These are phyloP conservation scores for Capitella teleta DNA, from an alignment of 1,140 invertebrate species.

Conservation along the genomic window DNA sequence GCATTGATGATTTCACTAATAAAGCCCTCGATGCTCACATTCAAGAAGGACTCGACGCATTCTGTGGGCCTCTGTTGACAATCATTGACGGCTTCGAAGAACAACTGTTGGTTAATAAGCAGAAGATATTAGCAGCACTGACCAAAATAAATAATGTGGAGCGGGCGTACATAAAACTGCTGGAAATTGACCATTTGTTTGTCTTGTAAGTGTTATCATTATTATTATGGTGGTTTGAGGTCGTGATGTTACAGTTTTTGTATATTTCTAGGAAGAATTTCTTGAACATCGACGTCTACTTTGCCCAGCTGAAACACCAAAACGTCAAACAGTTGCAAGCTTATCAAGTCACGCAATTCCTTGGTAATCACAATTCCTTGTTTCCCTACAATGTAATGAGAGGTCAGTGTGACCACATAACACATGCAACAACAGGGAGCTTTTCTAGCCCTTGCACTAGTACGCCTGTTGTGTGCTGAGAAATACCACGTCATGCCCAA, in stretches of 20 bases:
- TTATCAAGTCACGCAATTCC: conserved; percentile 3
- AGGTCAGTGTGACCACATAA: too few relatives aligned
- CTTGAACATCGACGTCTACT: conserved; percentile 1
- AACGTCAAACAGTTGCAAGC: conserved; percentile 2
- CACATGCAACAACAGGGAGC: too few relatives aligned
- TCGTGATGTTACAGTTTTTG: too few relatives aligned
- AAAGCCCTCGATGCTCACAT: background rate
- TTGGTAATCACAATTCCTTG: background rate
- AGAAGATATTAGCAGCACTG: background rate
- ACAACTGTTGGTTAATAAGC: background rate
- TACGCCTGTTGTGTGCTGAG: too few relatives aligned
- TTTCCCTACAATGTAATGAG: too few relatives aligned
- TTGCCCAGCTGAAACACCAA: conserved; percentile 1
- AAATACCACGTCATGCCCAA: too few relatives aligned
- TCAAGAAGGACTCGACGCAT: background rate
- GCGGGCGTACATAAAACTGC: background rate
- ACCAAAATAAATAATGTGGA: background rate
- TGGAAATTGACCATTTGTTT: background rate
- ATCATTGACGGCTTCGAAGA: background rate
- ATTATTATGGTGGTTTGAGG: too few relatives aligned
- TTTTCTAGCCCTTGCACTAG: too few relatives aligned
- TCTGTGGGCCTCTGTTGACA: background rate
- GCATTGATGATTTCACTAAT: background rate
- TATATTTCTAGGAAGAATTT: conserved; percentile 1
- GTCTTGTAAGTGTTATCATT: conserved; percentile 3